Evolutionary conservation across 2,113 vertebrate genomes (phyloP).

Genomic region (Leptosomus discolor): DNA sequence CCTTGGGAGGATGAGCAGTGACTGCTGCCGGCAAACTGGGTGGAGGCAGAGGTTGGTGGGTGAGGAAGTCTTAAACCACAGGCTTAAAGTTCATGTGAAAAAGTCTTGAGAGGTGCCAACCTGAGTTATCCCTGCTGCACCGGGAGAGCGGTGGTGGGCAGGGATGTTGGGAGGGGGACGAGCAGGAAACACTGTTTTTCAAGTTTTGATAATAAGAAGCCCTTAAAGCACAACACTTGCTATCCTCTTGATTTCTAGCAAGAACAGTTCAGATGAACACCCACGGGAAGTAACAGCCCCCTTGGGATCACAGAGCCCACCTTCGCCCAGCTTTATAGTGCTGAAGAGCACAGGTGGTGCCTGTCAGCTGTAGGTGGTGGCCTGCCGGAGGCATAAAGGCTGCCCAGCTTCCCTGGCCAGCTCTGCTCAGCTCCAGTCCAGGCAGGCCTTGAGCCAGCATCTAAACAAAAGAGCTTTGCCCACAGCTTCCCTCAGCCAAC

Average conservation of each 20-base stretch:
- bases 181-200: not conserved
- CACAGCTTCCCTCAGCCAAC: not conserved
- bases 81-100: accelerated
- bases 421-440: not conserved
- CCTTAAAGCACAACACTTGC: not conserved
- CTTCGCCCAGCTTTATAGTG: not conserved
- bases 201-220: not conserved
- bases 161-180: accelerated
- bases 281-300: not conserved
- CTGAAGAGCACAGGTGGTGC: not conserved
- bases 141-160: not conserved
- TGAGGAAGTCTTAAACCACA: not conserved
- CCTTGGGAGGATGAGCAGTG: not conserved
- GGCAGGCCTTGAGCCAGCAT: not conserved
- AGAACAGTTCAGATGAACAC: not conserved
- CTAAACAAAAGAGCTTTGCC: not conserved
- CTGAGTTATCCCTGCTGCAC: not conserved
- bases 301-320: not conserved
- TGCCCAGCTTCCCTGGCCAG: not conserved
- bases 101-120: not conserved
- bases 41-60: not conserved
- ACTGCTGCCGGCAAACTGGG: not conserved
- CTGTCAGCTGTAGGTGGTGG: not conserved
- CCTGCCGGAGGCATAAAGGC: not conserved
- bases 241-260: not conserved